Percentiles rank a stretch among this genome's conserved stretches.
These are phyloP conservation scores for Trachelus tabidus DNA, from an alignment of 2,888 invertebrate species.

Conservation along the genomic window DNA sequence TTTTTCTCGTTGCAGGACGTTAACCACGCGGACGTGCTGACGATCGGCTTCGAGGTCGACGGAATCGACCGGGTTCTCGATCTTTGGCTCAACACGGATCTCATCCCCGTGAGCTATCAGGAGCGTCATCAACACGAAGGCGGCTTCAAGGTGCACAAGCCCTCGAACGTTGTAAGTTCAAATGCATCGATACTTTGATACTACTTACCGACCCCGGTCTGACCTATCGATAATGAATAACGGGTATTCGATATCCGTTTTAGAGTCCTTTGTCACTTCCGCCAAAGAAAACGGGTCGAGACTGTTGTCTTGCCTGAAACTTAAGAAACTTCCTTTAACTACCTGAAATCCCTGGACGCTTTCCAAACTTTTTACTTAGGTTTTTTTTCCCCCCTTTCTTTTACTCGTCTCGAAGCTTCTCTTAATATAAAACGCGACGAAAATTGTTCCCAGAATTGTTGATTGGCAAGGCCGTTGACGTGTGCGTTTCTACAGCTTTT, in stretches of 20 bases:
- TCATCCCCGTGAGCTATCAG: conserved; percentile 76
- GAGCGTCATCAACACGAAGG: conserved; percentile 68
- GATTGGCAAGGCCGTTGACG: not conserved
- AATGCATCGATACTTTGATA: not conserved
- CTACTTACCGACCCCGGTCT: not conserved
- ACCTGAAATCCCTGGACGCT: not conserved
- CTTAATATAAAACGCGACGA: not conserved
- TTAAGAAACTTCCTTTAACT: not conserved
- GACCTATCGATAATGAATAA: not conserved
- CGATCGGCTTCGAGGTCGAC: conserved; percentile 75
- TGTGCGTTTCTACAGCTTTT: not conserved
- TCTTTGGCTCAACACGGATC: conserved; percentile 77
- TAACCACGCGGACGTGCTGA: conserved; percentile 70
- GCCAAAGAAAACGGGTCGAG: not conserved
- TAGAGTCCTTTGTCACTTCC: not conserved
- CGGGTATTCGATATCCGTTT: not conserved
- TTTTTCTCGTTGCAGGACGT: conserved; percentile 66
- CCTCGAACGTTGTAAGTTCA: conserved; percentile 64
- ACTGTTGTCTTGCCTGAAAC: not conserved
- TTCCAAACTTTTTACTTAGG: not conserved
- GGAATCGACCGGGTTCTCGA: conserved; percentile 77
- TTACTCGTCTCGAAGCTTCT: not conserved
- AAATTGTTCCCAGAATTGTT: not conserved
- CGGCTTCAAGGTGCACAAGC: conserved; percentile 63
- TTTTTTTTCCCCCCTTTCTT: not conserved